A percentile compares a stretch with the other conserved stretches of the same genome.
Conservation (phyloP, 2,888 invertebrate genomes). For the Xiphydria camelus region DNA sequence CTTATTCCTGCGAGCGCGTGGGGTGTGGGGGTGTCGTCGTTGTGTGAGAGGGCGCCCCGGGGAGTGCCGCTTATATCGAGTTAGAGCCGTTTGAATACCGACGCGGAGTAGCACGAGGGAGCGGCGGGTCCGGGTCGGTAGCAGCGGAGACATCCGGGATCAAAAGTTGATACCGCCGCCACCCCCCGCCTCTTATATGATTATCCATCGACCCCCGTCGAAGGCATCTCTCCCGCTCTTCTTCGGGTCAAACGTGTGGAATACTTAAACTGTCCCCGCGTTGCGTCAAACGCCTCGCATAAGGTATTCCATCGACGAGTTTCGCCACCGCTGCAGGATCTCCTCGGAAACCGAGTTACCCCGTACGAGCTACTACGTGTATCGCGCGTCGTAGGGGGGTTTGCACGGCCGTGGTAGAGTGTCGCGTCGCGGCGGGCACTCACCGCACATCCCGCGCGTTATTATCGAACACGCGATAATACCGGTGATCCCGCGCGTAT, state of each 20-base stretch:
- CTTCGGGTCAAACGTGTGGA: slow-evolving; percentile 41
- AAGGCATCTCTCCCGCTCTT: too few species aligned
- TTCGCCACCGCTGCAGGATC: too few species aligned
- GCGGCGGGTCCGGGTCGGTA: not conserved
- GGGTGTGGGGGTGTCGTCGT: slow-evolving; percentile 8
- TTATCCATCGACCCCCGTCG: slow-evolving; percentile 44
- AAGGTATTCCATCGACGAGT: slow-evolving; percentile 56
- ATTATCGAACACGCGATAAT: too few species aligned
- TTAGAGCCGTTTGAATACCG: slow-evolving; percentile 56
- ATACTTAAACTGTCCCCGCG: slow-evolving; percentile 42
- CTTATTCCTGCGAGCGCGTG: slow-evolving; percentile 29
- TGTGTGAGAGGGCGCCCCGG: slow-evolving; percentile 28
- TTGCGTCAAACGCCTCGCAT: slow-evolving; percentile 44
- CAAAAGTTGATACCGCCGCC: slow-evolving; percentile 45
- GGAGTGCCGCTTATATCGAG: slow-evolving; percentile 55
- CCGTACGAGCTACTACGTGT: slow-evolving; percentile 49
- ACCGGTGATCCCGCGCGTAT: too few species aligned
- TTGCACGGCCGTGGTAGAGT: too few species aligned
- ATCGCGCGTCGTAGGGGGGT: too few species aligned
- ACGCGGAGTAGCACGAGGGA: slow-evolving; percentile 15
- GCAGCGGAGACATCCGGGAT: slow-evolving; percentile 37
- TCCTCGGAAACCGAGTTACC: slow-evolving; percentile 54
- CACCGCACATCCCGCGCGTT: too few species aligned
- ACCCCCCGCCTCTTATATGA: slow-evolving; percentile 41
- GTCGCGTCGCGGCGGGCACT: too few species aligned